These are phyloP conservation scores for Syndactyla subalaris DNA, from an alignment of 2,797 vertebrate species.

Conservation along the genomic window DNA sequence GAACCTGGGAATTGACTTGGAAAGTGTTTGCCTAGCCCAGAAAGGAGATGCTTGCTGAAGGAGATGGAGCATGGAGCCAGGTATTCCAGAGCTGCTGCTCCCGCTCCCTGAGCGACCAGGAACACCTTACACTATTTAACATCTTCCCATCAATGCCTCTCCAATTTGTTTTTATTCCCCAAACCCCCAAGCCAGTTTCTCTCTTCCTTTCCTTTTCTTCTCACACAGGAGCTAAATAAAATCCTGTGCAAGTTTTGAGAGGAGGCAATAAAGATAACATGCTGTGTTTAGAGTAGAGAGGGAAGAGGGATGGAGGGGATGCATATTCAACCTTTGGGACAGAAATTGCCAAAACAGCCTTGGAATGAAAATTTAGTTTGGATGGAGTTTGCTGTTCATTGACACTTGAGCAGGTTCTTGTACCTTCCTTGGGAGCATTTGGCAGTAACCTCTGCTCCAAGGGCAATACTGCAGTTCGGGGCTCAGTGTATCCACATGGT, in stretches of 20 bases:
- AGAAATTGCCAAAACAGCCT: background rate
- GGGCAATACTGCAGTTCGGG: background rate
- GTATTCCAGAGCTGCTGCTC: background rate
- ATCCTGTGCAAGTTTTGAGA: background rate
- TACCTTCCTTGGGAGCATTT: background rate
- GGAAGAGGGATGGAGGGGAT: background rate
- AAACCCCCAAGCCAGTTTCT: background rate
- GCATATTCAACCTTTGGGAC: background rate
- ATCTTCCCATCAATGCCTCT: background rate
- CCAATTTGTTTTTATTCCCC: background rate
- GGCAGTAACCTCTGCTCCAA: background rate
- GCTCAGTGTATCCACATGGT: rapidly evolving
- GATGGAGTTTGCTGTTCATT: background rate
- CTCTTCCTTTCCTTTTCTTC: background rate
- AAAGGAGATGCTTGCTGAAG: background rate
- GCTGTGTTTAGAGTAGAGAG: background rate
- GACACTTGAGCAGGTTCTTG: background rate
- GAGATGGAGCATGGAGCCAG: background rate
- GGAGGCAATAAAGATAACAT: background rate
- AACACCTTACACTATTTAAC: background rate
- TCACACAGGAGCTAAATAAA: background rate
- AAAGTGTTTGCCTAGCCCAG: constrained; percentile 9
- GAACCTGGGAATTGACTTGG: background rate
- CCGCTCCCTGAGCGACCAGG: rapidly evolving
- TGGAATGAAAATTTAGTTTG: background rate